Evolutionary conservation across 2,797 vertebrate species (phyloP).

Genomic region (Falco rusticolus): DNA sequence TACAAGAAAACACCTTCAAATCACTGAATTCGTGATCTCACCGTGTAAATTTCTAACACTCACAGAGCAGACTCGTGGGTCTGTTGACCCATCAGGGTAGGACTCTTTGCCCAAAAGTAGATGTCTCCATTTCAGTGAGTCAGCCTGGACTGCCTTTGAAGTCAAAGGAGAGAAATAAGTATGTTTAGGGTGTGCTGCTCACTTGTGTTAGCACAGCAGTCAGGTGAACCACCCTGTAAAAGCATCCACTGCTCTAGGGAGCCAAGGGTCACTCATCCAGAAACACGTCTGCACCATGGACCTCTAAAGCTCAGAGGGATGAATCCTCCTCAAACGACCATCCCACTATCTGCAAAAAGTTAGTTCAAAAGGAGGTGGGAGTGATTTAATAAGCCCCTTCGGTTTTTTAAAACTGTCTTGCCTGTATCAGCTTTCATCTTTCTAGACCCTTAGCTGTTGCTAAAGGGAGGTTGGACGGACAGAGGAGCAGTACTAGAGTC

Average conservation of each 20-base stretch:
- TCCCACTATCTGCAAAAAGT: not conserved
- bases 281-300: not conserved
- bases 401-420: not conserved
- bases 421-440: not conserved
- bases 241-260: not conserved
- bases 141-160: not conserved
- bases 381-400: not conserved
- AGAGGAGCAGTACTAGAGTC: not conserved
- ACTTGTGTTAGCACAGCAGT: not conserved
- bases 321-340: not conserved
- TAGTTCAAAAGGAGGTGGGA: not conserved
- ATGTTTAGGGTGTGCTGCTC: not conserved
- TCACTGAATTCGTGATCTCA: not conserved
- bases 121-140: not conserved
- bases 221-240: not conserved
- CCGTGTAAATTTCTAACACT: not conserved
- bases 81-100: not conserved
- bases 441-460: not conserved
- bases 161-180: not conserved
- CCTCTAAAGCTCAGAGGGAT: not conserved
- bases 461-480: not conserved
- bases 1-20: not conserved
- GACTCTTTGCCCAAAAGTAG: not conserved
- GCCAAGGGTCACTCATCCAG: not conserved
- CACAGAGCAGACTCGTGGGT: not conserved